Base-by-base conservation (phyloP, 2,113 vertebrate genomes). In the Uropsilus gracilis region DNA sequence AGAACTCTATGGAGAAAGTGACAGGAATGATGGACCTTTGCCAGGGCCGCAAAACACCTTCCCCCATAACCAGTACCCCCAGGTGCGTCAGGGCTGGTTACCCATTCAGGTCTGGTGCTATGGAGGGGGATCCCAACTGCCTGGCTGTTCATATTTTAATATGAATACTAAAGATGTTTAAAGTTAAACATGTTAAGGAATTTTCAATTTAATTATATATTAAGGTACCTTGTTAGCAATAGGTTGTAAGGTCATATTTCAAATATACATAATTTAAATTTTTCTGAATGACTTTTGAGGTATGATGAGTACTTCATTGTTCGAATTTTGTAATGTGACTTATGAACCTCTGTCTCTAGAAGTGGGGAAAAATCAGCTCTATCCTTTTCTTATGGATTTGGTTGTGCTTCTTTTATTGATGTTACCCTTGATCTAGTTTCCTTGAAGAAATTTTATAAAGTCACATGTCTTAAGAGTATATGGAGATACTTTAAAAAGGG, bases 11-110 rank as follows among this genome's bases (percentile, higher is more conserved):
- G 73, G 86, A 37, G 55, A 90, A 42, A 81, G 78, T 5, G 71
- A 86, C n/a, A 91, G 77, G 73, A 86, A 63, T 0, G 24, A 92
- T 0, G 94, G 92, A 39, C 61, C 89, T 5, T 55, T 81, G 61
- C 85, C 32, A 22, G 98, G 95, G 0, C 5, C 63, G 4, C 97
- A 97, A 26, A 94, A 53, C 26, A 34, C 88, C 0, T 24, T 76
- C 28, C 46, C 63, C 13, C 94, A 77, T 28, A 96, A 39, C 71
- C 97, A 92, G 84, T 53, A 97, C 0, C 0, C 91, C 39, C 97
- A 97, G 98, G 98, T 99, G 84, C 66, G 96, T 91, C 84, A 55
- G 37, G 44, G 22, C 0, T 0, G 32, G 9, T 61, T 32, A 2
- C 42, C 34, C 1, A 0, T 5, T n/a, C 0, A 3, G 59, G 32